Percentiles rank a stretch among this genome's conserved stretches.
Conservation (phyloP, 2,888 invertebrate species). For the Drosophila koepferae region DNA sequence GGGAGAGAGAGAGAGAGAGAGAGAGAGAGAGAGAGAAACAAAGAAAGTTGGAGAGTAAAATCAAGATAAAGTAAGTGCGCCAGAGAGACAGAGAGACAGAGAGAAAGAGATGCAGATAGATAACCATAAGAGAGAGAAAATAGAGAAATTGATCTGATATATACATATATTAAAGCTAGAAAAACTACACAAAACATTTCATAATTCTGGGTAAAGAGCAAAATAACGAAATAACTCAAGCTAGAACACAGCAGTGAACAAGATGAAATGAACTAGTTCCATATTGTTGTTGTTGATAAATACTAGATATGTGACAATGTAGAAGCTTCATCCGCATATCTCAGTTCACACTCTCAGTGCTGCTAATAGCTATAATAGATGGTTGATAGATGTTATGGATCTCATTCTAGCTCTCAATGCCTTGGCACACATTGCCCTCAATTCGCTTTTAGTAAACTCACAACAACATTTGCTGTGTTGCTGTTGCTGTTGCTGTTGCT, state of each 20-base stretch:
- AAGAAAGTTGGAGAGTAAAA: not conserved
- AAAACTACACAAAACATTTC: not conserved
- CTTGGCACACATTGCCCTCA: not conserved
- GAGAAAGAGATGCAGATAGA: not conserved
- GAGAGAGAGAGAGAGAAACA: not conserved
- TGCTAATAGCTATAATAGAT: conserved; percentile 7
- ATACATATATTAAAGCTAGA: not conserved
- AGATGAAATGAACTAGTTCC: not conserved
- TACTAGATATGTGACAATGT: no score
- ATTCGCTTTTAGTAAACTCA: not conserved
- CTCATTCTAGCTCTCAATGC: not conserved
- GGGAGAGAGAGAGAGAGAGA: not conserved
- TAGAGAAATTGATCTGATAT: not conserved
- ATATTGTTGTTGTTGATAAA: not conserved
- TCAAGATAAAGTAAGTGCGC: no score
- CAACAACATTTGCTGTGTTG: conserved; percentile 1
- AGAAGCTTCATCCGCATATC: not conserved
- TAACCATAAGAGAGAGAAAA: not conserved
- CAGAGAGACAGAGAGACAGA: not conserved
- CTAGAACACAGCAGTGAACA: not conserved
- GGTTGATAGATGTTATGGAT: conserved; percentile 1
- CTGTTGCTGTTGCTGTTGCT: not conserved
- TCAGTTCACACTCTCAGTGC: not conserved
- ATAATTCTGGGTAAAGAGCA: no score
- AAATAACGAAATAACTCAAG: not conserved